A percentile compares a stretch with the other conserved stretches of the same genome.
These are phyloP conservation scores for Andrena bucephala DNA, from an alignment of 2,888 invertebrate species.

Conservation along the genomic window DNA sequence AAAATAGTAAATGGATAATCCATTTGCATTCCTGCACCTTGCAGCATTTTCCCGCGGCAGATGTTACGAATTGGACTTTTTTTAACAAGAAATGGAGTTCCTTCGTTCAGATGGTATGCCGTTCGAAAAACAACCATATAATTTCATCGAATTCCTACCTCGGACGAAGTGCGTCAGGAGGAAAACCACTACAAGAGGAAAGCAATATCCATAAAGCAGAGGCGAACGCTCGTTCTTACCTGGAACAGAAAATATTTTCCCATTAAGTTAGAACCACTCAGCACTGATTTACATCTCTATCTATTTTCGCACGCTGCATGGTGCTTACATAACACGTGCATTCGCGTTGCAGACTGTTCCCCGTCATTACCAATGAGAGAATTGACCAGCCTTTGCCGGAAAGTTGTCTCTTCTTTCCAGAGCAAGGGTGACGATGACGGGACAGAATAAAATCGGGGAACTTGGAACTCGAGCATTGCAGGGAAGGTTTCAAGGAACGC, in stretches of 20 bases:
- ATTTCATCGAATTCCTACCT: conserved; percentile 4
- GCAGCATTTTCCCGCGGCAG: too few species aligned
- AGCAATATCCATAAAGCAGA: conserved; percentile 1
- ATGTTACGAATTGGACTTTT: too few species aligned
- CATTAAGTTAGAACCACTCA: conserved; percentile 47
- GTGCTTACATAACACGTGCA: conserved; percentile 37
- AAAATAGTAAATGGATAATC: neutral
- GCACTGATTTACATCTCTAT: conserved; percentile 48
- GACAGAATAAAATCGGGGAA: too few species aligned
- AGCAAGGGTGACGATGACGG: too few species aligned
- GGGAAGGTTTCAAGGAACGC: too few species aligned
- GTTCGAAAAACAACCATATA: neutral
- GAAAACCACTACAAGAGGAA: neutral
- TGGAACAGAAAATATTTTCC: conserved; percentile 66
- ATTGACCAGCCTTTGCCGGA: neutral
- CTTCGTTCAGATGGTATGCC: neutral
- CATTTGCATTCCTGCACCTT: too few species aligned
- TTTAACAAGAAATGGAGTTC: neutral
- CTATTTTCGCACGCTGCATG: conserved; percentile 32
- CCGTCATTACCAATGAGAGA: neutral
- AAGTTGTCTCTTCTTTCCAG: too few species aligned
- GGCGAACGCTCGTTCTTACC: conserved; percentile 44
- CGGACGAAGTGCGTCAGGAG: neutral
- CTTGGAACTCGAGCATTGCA: too few species aligned
- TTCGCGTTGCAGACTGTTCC: neutral